Conservation (phyloP, 2,888 invertebrate species). For the Aleiodes testaceus region DNA sequence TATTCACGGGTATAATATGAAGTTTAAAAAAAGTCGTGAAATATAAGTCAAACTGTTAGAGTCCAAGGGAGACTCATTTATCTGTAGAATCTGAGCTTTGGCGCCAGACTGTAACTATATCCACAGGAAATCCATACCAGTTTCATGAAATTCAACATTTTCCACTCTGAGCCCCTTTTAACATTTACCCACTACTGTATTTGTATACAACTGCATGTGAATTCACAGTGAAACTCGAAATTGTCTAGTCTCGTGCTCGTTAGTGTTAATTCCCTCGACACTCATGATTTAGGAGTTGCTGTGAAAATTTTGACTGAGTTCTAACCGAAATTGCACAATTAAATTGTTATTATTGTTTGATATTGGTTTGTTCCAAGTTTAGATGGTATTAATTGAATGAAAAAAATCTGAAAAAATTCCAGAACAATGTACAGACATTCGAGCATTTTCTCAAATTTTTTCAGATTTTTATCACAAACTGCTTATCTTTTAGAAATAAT, state of each 20-base stretch:
- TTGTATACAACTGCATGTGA: not conserved
- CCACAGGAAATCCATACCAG: slow-evolving; percentile 8
- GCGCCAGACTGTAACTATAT: not conserved
- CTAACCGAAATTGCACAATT: no score
- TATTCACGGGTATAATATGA: not conserved
- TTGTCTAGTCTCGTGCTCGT: slow-evolving; percentile 6
- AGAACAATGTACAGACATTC: no score
- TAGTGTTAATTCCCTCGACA: slow-evolving; percentile 1
- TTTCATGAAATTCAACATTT: not conserved
- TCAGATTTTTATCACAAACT: no score
- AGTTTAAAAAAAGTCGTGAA: slow-evolving; percentile 3
- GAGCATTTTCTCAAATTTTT: no score
- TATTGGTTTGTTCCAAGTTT: no score
- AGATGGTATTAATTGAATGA: no score
- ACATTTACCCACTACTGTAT: no score
- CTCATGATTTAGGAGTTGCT: not conserved
- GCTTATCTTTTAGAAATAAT: no score
- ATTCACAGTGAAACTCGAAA: not conserved
- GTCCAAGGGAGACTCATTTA: not conserved
- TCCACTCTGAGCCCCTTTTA: not conserved
- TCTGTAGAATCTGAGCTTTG: slow-evolving; percentile 1
- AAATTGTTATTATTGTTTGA: no score
- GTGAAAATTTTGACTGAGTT: not conserved
- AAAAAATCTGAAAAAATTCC: no score
- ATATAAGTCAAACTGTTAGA: not conserved